Evolutionary conservation across 2,797 vertebrate genomes (phyloP).

Genomic region (Myioborus melanocephalus): DNA sequence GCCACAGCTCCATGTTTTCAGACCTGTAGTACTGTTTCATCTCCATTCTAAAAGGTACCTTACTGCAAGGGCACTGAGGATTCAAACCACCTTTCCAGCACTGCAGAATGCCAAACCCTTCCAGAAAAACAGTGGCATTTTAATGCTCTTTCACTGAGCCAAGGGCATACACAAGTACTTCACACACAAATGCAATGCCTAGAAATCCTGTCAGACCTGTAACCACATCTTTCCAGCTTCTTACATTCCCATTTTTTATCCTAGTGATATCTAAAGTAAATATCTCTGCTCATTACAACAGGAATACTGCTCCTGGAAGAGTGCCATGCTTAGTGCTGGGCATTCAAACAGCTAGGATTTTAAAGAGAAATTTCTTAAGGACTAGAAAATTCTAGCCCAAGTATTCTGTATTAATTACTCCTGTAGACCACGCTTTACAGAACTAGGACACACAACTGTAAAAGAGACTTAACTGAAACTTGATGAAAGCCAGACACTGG

Average conservation of each 20-base stretch:
- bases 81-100: not conserved
- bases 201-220: not conserved
- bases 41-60: not conserved
- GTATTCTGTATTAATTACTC: not conserved
- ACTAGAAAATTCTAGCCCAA: not conserved
- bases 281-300: not conserved
- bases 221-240: not conserved
- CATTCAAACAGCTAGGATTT: not conserved
- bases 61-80: not conserved
- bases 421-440: fast-evolving
- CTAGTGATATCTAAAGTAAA: not conserved
- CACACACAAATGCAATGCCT: not conserved
- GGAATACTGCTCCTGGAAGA: not conserved
- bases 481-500: fast-evolving
- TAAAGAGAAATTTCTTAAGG: not conserved
- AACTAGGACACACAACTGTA: not conserved
- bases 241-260: not conserved
- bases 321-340: not conserved
- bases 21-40: not conserved
- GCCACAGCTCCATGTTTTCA: not conserved
- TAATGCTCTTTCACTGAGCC: not conserved
- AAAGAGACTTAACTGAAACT: not conserved
- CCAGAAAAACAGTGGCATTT: not conserved
- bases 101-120: not conserved
- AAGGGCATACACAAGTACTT: not conserved